phyloP scores from a whole-genome alignment of 2,797 vertebrate genomes.

The Avahi laniger region DNA sequence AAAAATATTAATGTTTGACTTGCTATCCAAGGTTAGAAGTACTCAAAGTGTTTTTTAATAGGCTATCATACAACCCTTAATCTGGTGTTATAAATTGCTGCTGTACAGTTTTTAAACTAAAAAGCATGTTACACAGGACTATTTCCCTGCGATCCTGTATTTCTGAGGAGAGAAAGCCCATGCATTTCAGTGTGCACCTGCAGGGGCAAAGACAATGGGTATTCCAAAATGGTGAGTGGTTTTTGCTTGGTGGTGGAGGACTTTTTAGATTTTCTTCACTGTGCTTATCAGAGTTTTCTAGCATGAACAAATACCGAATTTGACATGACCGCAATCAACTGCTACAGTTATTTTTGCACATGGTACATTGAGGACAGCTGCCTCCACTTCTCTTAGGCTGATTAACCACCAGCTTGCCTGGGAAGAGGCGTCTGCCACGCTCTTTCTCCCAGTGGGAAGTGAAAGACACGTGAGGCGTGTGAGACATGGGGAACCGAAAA shows the following conservation, averaged over 20 bases:
- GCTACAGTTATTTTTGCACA: background rate
- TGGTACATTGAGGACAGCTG: background rate
- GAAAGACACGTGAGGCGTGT: background rate
- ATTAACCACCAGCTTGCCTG: background rate
- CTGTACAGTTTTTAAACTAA: background rate
- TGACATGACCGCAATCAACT: background rate
- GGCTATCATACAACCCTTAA: background rate
- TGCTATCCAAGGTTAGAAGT: background rate
- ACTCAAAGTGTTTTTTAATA: background rate
- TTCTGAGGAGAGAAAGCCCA: background rate
- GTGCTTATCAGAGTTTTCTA: background rate
- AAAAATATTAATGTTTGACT: background rate
- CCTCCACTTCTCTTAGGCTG: background rate
- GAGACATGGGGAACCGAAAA: background rate
- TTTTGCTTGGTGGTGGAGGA: background rate
- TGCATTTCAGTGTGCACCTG: too few species aligned
- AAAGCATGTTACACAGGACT: background rate
- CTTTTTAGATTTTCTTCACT: constrained; percentile 25
- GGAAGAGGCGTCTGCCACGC: background rate
- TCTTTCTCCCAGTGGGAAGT: background rate
- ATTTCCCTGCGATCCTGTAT: background rate
- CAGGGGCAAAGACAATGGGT: background rate
- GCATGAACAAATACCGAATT: background rate
- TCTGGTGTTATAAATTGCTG: background rate
- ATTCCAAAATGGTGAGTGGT: background rate